These are phyloP conservation scores for Pithys albifrons DNA, from an alignment of 2,113 vertebrate genomes.

Conservation along the genomic window DNA sequence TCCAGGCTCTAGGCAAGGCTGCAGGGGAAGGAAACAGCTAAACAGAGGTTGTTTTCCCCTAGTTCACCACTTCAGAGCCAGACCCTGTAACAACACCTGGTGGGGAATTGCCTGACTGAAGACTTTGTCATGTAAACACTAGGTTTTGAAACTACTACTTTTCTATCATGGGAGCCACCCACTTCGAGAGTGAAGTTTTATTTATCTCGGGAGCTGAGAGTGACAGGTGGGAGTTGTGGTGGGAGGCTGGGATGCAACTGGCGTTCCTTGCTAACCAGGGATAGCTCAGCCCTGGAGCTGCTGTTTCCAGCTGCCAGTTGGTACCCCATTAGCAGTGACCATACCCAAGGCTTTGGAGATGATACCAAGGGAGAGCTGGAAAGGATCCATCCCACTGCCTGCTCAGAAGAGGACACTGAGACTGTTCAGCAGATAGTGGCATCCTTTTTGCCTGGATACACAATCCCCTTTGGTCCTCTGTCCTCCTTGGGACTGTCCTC, in stretches of 20 bases:
- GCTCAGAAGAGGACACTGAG: neutral
- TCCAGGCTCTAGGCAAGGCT: neutral
- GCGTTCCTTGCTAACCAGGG: fast-evolving
- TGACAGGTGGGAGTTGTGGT: neutral
- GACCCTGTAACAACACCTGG: neutral
- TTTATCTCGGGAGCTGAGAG: neutral
- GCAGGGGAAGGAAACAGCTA: fast-evolving
- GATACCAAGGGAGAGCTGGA: neutral
- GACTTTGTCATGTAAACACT: neutral
- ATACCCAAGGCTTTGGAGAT: neutral
- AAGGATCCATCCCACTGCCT: neutral
- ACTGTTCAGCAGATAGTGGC: neutral
- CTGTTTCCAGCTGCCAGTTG: neutral
- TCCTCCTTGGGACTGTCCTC: fast-evolving
- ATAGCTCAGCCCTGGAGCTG: neutral
- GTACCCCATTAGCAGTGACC: neutral
- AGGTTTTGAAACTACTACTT: neutral
- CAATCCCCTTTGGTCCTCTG: neutral
- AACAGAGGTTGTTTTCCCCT: neutral
- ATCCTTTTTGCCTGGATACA: neutral
- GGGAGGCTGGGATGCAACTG: neutral
- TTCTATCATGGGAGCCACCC: neutral
- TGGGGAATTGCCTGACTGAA: neutral
- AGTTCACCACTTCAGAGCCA: neutral
- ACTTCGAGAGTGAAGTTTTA: neutral